Evolutionary conservation across 2,888 invertebrate species (phyloP), one percentile per base, ranked within the genome.

Genomic region (Parnassius orleans): DNA sequence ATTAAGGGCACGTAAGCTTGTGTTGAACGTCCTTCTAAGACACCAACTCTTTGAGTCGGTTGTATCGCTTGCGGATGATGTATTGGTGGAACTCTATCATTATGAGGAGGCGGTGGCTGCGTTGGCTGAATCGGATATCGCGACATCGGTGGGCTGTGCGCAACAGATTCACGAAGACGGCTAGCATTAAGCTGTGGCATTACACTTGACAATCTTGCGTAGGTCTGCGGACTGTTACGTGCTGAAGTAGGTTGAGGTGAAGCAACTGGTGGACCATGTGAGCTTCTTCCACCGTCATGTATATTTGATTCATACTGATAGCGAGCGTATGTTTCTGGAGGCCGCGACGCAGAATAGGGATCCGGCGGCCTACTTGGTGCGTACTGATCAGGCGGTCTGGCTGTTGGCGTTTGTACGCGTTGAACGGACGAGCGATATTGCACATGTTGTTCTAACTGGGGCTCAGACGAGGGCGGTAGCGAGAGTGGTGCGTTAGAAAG

Each of bases 31-130:
- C 76, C 78, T 60, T 87, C 90, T 12, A 76, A 66, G 11, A 79
- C 57, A 42, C 76, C 63, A 14, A 81, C 74, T 56, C 85, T 80
- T 66, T 84, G 87, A n/a, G 77, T 65, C n/a, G 81, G 66, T 48
- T 80, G 75, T 10, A 75, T 72, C 47, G 78, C 66, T 66, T 83
- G 85, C 50, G 90, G 90, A 69, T 91, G 90, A 69, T 90, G 89
- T 72, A 91, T 90, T 24, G 91, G 91, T 60, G 91, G 91, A 61
- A 90, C 90, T 9, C 91, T 84, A 71, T 91, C 91, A 64, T 90
- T 91, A 60, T 84, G 87, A 44, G 83, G 89, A 47, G 87, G 87
- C 14, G 85, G 86, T n/a, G 84, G 85, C 66, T 86, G 86, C 48
- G 78, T 33, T 9, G 69, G 64, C 57, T 83, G 79, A 72, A 86